Evolutionary conservation across 2,797 vertebrate species (phyloP).

Genomic region (Anomalospiza imberbis): DNA sequence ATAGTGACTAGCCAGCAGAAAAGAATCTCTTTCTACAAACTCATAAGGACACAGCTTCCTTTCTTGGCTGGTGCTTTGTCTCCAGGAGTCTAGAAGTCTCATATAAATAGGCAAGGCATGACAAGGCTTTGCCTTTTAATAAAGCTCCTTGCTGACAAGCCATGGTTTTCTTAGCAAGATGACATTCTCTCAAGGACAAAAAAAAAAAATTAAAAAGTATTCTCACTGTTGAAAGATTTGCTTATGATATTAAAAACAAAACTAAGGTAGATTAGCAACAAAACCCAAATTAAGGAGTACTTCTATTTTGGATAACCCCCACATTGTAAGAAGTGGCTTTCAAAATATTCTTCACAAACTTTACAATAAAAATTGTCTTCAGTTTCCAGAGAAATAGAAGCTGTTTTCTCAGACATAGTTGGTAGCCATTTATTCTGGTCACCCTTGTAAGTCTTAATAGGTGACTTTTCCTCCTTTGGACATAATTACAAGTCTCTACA

Average conservation of each 20-base stretch:
- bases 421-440: not conserved
- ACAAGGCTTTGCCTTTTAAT: slow-evolving; percentile 30
- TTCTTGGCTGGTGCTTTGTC: slow-evolving; percentile 1
- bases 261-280: not conserved
- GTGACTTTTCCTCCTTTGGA: not conserved
- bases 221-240: slow-evolving; percentile 3
- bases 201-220: not conserved
- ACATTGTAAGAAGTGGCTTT: not conserved
- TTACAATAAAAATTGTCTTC: not conserved
- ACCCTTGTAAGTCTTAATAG: not conserved
- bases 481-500: not conserved
- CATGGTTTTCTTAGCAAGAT: not conserved
- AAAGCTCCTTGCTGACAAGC: slow-evolving; percentile 25
- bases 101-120: not conserved
- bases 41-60: not conserved
- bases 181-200: not conserved
- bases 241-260: not conserved
- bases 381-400: not conserved
- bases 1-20: not conserved
- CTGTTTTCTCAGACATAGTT: not conserved
- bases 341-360: not conserved
- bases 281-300: not conserved
- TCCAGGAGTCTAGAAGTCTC: slow-evolving; percentile 11
- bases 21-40: not conserved
- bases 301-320: not conserved